These are phyloP conservation scores for Pavo muticus DNA, from an alignment of 2,113 vertebrate species.

Conservation along the genomic window DNA sequence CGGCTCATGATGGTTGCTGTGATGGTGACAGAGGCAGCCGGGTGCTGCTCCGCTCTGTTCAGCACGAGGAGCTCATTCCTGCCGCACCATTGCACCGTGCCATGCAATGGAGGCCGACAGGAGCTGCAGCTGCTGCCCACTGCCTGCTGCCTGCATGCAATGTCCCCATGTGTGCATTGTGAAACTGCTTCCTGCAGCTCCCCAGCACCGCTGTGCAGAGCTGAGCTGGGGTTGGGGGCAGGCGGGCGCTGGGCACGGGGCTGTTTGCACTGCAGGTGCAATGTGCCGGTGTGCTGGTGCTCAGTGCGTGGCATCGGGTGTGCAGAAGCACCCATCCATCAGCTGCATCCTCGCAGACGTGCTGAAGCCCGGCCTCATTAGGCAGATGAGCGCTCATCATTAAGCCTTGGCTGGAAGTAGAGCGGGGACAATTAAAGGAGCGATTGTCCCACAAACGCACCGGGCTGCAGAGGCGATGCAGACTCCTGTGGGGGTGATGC, in stretches of 20 bases:
- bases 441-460: not conserved
- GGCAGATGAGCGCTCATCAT: not conserved
- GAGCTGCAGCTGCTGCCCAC: not conserved
- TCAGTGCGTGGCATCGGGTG: accelerated
- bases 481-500: not conserved
- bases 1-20: accelerated
- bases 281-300: not conserved
- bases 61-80: not conserved
- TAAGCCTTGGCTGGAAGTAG: not conserved
- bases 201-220: not conserved
- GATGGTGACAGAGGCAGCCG: not conserved
- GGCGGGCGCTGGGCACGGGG: accelerated
- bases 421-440: constrained; percentile 27
- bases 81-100: not conserved
- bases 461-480: not conserved
- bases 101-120: not conserved
- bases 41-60: not conserved
- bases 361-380: not conserved
- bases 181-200: not conserved
- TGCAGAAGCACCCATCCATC: accelerated
- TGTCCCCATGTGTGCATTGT: accelerated
- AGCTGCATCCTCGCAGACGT: not conserved
- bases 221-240: not conserved
- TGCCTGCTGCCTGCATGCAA: not conserved
- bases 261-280: accelerated